Evolutionary conservation across 1,140 invertebrate genomes (phyloP).

Genomic region (Hormaphis cornu): DNA sequence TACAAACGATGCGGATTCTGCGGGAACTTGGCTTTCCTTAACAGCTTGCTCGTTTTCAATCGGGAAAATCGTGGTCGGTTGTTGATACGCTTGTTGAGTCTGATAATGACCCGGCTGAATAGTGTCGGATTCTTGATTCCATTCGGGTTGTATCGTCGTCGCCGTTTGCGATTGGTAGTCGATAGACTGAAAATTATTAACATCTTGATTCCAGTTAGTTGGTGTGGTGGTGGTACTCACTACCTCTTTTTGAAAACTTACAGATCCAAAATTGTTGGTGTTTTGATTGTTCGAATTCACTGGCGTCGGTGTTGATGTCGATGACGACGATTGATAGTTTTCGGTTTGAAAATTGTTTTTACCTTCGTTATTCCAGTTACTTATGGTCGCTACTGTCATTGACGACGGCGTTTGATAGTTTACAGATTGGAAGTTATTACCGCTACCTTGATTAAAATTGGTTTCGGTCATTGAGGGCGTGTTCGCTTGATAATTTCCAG

Average conservation of each 20-base stretch:
- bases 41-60: not conserved
- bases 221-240: not conserved
- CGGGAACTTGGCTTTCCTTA: slow-evolving; percentile 58
- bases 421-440: not conserved
- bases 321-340: not conserved
- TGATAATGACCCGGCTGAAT: not conserved
- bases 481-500: not conserved
- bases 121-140: not conserved
- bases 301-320: not conserved
- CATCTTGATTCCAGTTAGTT: not conserved
- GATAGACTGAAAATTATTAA: not conserved
- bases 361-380: not conserved
- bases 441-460: not conserved
- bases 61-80: not conserved
- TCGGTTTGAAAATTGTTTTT: not conserved
- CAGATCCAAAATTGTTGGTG: not conserved
- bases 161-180: not conserved
- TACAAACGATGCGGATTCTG: slow-evolving; percentile 63
- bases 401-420: not conserved
- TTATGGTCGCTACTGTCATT: not conserved
- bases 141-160: not conserved
- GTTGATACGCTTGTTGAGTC: not conserved
- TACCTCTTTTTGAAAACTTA: not conserved
- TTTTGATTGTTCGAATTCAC: not conserved
- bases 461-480: not conserved